These are phyloP conservation scores for Liopterus haemorrhoidalis DNA, from an alignment of 2,888 invertebrate species.

Conservation along the genomic window DNA sequence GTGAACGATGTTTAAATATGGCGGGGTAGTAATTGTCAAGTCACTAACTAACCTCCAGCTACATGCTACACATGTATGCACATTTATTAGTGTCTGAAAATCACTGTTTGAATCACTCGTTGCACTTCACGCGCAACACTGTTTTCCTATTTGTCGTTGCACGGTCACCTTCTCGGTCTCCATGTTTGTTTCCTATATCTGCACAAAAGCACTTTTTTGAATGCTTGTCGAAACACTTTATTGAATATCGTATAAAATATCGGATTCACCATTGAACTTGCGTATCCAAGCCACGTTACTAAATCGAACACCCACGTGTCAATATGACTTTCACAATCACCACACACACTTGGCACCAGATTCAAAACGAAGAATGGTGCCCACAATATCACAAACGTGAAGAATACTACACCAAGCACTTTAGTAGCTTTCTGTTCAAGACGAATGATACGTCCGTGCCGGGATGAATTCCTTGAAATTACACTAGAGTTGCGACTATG, in stretches of 20 bases:
- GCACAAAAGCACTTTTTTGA: conserved; percentile 78
- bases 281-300: conserved; percentile 89
- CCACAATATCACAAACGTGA: conserved; percentile 91
- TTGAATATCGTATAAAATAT: conserved; percentile 95
- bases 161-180: conserved; percentile 51
- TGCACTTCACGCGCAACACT: background rate
- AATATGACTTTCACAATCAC: conserved; percentile 69
- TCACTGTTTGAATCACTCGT: background rate
- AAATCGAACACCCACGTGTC: conserved; percentile 77
- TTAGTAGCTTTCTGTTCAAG: conserved; percentile 95
- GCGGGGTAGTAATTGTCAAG: too few relatives aligned
- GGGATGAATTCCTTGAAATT: conserved; percentile 71
- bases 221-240: conserved; percentile 86
- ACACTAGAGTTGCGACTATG: conserved; percentile 77
- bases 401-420: conserved; percentile 89
- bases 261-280: conserved; percentile 91
- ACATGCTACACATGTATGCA: too few relatives aligned
- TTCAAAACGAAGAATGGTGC: conserved; percentile 93
- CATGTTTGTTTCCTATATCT: conserved; percentile 59
- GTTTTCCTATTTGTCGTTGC: conserved; percentile 33
- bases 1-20: too few relatives aligned
- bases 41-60: too few relatives aligned
- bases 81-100: too few relatives aligned
- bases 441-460: conserved; percentile 76
- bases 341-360: conserved; percentile 76